phyloP scores from a whole-genome alignment of 2,797 vertebrate species.

The Pygocentrus nattereri region DNA sequence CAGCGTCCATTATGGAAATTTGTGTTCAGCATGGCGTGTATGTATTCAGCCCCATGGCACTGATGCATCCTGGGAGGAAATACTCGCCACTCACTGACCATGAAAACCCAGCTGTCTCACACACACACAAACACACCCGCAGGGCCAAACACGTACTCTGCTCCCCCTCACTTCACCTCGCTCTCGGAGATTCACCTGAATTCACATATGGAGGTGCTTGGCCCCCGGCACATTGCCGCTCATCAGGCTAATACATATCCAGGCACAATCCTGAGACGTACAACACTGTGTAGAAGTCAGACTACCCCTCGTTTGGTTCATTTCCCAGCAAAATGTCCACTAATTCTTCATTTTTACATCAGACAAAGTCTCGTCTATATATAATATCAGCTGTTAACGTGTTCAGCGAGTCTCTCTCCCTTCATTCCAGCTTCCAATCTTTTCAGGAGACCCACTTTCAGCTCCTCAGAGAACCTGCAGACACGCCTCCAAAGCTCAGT shows the following conservation, averaged over 20 bases:
- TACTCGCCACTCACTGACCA: slow-evolving; percentile 57
- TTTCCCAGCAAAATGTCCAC: no score
- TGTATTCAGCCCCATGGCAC: slow-evolving; percentile 38
- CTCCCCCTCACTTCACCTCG: slow-evolving; percentile 30
- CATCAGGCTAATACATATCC: not conserved
- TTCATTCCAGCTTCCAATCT: no score
- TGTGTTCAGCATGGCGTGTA: slow-evolving; percentile 28
- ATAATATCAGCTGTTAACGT: no score
- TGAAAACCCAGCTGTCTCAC: slow-evolving; percentile 53
- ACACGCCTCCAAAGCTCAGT: no score
- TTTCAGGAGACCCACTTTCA: no score
- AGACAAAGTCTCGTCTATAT: no score
- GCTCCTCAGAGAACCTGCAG: no score
- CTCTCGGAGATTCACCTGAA: slow-evolving; percentile 37
- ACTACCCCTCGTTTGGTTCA: no score
- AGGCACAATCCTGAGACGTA: no score
- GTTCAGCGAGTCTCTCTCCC: no score
- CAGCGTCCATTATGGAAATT: slow-evolving; percentile 63
- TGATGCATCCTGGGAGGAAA: slow-evolving; percentile 46
- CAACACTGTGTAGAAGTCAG: no score
- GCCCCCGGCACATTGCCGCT: not conserved
- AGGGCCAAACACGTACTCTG: slow-evolving; percentile 37
- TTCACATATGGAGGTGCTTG: slow-evolving; percentile 39
- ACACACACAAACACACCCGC: not conserved
- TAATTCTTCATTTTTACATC: no score